These are phyloP conservation scores for Proctacanthus coquilletti DNA, from an alignment of 1,140 invertebrate genomes.

Conservation along the genomic window DNA sequence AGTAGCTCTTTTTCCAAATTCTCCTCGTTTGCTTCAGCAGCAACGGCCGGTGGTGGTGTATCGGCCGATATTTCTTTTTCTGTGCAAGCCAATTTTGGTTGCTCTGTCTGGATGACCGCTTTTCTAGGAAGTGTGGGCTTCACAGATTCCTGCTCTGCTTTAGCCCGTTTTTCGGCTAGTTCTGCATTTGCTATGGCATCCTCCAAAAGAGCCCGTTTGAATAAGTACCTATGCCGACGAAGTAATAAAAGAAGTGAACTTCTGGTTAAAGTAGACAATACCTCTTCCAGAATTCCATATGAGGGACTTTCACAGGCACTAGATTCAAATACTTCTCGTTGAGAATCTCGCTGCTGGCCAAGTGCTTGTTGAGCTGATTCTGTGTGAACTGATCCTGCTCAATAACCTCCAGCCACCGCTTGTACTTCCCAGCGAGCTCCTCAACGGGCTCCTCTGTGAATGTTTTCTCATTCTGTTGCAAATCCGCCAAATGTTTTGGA, in stretches of 20 bases:
- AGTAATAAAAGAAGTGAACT: neutral
- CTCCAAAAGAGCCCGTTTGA: constrained; percentile 31
- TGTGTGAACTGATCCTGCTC: constrained; percentile 30
- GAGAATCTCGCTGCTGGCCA: constrained; percentile 23
- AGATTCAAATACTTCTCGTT: constrained; percentile 28
- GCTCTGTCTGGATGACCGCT: constrained; percentile 6
- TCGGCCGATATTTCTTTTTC: neutral
- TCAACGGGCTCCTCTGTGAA: constrained; percentile 29
- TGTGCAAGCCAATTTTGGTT: constrained; percentile 6
- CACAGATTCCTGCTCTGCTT: constrained; percentile 1
- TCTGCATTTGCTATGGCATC: constrained; percentile 25
- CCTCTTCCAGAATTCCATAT: constrained; percentile 30
- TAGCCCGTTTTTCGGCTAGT: constrained; percentile 5
- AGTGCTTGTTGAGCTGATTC: constrained; percentile 24
- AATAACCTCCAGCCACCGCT: constrained; percentile 33
- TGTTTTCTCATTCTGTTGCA: constrained; percentile 30
- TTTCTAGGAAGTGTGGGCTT: constrained; percentile 2
- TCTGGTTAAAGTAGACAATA: constrained; percentile 6
- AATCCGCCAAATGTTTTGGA: constrained; percentile 25
- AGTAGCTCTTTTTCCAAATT: constrained; percentile 10
- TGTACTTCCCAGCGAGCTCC: constrained; percentile 23
- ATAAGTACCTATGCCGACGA: constrained; percentile 21
- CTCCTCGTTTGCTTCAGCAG: neutral
- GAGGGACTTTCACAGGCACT: constrained; percentile 27
- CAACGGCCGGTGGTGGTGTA: too few species aligned